Percentiles rank a stretch among this genome's conserved stretches.
These are phyloP conservation scores for Hydrotaea cyrtoneurina DNA, from an alignment of 2,888 invertebrate genomes.

Conservation along the genomic window DNA sequence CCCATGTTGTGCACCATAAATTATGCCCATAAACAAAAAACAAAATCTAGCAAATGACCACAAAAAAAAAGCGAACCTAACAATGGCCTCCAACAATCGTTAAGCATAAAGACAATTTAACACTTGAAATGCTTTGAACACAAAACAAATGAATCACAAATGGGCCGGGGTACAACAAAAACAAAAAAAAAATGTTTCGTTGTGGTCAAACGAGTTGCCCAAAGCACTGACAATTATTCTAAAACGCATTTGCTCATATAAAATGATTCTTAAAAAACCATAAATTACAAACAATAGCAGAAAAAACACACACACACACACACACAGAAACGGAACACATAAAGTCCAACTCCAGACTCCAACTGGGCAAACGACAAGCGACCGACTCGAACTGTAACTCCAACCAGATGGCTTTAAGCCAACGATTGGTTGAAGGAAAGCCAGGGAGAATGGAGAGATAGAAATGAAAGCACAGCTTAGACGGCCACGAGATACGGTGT, in stretches of 20 bases:
- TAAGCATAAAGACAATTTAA: slow-evolving; percentile 65
- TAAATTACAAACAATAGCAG: slow-evolving; percentile 54
- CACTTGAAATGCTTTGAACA: slow-evolving; percentile 61
- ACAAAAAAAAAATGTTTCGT: slow-evolving; percentile 46
- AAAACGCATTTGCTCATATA: slow-evolving; percentile 67
- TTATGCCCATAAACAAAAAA: slow-evolving; percentile 44
- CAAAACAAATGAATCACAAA: slow-evolving; percentile 36
- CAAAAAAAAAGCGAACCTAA: slow-evolving; percentile 4
- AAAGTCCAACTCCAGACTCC: slow-evolving; percentile 15
- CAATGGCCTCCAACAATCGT: slow-evolving; percentile 35
- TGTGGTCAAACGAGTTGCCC: slow-evolving; percentile 65
- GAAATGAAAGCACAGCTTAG: slow-evolving; percentile 2
- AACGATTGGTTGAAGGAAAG: background rate
- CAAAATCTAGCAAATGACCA: slow-evolving; percentile 20
- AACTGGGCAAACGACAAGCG: background rate
- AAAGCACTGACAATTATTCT: slow-evolving; percentile 67
- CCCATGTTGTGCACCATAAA: background rate
- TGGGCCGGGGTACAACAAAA: background rate
- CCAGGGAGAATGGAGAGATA: background rate
- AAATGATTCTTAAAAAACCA: slow-evolving; percentile 67
- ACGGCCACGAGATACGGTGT: background rate
- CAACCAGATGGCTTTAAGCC: slow-evolving; percentile 52
- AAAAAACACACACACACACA: too few species aligned
- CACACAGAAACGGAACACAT: slow-evolving; percentile 14
- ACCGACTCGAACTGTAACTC: background rate